These are phyloP conservation scores for Cyclargus thomasi DNA, from an alignment of 1,140 invertebrate genomes.

Conservation along the genomic window DNA sequence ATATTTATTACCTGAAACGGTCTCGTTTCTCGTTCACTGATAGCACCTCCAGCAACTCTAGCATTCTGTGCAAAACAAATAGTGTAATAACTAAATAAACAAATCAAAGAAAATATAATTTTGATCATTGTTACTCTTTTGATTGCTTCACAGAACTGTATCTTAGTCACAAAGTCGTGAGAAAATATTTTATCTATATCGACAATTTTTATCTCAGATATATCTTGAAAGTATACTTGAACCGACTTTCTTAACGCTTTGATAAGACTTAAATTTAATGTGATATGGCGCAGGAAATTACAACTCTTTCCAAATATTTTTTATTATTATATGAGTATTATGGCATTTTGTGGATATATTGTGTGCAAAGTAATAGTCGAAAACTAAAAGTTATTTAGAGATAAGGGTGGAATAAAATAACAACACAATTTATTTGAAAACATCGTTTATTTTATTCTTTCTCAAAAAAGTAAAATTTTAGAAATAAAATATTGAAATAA, in stretches of 20 bases:
- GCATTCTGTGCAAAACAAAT: constrained; percentile 10
- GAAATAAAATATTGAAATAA: constrained; percentile 72
- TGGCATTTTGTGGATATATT: neutral
- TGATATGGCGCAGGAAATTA: too few relatives aligned
- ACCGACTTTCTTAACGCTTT: constrained; percentile 2
- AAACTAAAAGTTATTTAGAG: too few relatives aligned
- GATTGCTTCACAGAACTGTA: neutral
- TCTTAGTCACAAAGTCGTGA: constrained; percentile 2
- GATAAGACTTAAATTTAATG: neutral
- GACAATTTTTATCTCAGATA: neutral
- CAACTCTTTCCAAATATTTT: too few relatives aligned
- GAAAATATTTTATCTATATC: constrained; percentile 12
- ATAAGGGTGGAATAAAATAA: constrained; percentile 23
- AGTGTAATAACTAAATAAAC: neutral
- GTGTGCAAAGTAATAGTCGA: too few relatives aligned
- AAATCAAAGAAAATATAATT: constrained; percentile 4
- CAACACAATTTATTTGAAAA: constrained; percentile 63
- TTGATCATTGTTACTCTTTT: constrained; percentile 12
- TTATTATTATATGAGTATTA: too few relatives aligned
- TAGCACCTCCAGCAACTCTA: constrained; percentile 13
- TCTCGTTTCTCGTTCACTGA: constrained; percentile 14
- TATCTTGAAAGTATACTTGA: constrained; percentile 4
- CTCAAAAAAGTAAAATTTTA: constrained; percentile 71
- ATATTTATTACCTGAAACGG: constrained; percentile 15
- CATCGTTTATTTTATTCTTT: constrained; percentile 73